Evolutionary conservation across 2,888 invertebrate genomes (phyloP).

Genomic region (Achlya flavicornis): DNA sequence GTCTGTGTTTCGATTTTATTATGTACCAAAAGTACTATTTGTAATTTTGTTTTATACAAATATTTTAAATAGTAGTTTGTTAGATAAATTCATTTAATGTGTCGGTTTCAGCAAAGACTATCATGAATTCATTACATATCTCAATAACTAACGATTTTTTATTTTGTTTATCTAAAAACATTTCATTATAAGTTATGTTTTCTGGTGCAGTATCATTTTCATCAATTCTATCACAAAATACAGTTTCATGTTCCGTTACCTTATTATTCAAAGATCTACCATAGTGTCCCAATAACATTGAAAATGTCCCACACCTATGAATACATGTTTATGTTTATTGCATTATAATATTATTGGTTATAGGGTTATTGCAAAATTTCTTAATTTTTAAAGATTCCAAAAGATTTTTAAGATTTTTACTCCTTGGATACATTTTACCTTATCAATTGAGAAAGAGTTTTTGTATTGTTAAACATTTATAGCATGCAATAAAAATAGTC

Average conservation of each 20-base stretch:
- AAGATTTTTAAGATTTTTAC: no score
- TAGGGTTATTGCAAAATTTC: no score
- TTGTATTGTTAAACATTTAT: constrained; percentile 29
- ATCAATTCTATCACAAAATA: not conserved
- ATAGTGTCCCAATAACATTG: not conserved
- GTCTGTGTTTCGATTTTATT: not conserved
- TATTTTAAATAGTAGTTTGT: not conserved
- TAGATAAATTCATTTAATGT: no score
- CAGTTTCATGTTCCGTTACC: not conserved
- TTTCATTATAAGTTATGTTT: not conserved
- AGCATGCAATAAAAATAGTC: constrained; percentile 35
- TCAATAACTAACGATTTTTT: constrained; percentile 14
- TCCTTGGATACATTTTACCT: no score
- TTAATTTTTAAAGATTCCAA: no score
- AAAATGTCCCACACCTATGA: not conserved
- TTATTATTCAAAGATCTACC: not conserved
- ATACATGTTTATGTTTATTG: not conserved
- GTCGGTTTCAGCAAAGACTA: no score
- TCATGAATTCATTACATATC: no score
- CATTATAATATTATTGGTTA: not conserved
- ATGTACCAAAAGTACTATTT: no score
- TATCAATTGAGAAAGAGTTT: not conserved
- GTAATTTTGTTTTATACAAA: no score
- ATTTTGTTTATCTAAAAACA: no score
- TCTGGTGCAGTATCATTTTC: not conserved